Conservation (phyloP, 2,113 vertebrate genomes). For the Alectura lathami region DNA sequence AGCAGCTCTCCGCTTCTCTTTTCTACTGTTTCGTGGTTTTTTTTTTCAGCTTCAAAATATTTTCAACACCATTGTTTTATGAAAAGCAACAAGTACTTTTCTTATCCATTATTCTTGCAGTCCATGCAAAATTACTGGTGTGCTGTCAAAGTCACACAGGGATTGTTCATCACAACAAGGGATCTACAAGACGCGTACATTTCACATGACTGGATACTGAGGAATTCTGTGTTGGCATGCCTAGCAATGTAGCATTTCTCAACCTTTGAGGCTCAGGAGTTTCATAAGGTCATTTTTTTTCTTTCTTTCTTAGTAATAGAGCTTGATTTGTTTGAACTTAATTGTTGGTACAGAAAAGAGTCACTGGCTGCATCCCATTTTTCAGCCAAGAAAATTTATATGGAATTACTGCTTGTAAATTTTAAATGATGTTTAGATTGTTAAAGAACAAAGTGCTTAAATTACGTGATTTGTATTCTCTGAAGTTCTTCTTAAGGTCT, state of each 20-base stretch:
- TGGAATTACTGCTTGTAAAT: constrained; percentile 37
- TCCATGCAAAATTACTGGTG: not conserved
- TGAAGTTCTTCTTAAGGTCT: constrained; percentile 52
- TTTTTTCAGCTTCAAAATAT: not conserved
- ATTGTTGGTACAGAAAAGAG: not conserved
- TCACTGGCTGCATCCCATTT: not conserved
- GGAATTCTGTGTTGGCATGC: not conserved
- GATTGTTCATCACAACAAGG: not conserved
- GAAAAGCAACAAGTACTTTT: not conserved
- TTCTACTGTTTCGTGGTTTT: not conserved
- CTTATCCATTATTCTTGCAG: not conserved
- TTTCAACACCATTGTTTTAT: not conserved
- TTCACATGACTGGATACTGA: not conserved
- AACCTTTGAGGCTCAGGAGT: not conserved
- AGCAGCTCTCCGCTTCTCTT: not conserved
- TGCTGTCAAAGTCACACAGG: not conserved
- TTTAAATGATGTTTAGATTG: constrained; percentile 41
- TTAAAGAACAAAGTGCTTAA: constrained; percentile 51
- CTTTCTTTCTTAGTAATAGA: not conserved
- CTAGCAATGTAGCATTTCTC: not conserved
- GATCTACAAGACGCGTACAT: not conserved
- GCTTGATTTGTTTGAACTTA: constrained; percentile 27
- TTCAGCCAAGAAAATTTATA: not conserved
- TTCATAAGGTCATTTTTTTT: not conserved
- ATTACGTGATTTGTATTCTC: constrained; percentile 39